Conservation (phyloP, 2,888 invertebrate species). For the Orthosia gothica region DNA sequence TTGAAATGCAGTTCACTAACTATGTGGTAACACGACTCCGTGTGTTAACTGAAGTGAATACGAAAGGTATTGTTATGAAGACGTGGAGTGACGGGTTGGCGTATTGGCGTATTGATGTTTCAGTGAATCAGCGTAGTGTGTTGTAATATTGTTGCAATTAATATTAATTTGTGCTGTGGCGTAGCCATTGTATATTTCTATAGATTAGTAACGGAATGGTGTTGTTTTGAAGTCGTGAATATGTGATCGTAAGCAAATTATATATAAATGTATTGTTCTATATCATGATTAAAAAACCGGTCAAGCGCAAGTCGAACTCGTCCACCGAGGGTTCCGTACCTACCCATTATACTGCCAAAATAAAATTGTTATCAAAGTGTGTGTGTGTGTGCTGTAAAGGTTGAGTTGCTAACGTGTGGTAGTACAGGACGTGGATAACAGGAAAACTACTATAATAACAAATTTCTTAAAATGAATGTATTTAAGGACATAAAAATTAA, state of each 20-base stretch:
- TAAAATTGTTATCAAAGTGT: no score
- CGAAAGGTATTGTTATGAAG: conserved; percentile 24
- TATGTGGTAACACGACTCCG: conserved; percentile 49
- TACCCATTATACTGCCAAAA: no score
- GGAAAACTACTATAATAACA: no score
- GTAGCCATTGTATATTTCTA: not conserved
- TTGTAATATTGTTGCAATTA: not conserved
- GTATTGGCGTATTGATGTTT: conserved; percentile 18
- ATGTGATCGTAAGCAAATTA: not conserved
- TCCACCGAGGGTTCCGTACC: no score
- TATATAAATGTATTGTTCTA: not conserved
- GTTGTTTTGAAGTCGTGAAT: not conserved
- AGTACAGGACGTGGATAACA: no score
- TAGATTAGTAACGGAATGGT: no score
- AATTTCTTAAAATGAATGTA: no score
- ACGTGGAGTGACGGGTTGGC: conserved; percentile 17
- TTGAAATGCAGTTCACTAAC: conserved; percentile 63
- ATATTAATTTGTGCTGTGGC: not conserved
- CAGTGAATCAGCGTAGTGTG: conserved; percentile 7
- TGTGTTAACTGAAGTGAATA: conserved; percentile 29
- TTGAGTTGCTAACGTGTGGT: no score
- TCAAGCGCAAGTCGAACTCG: no score
- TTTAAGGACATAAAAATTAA: no score
- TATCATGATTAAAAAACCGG: not conserved
- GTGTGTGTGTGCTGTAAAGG: no score